Evolutionary conservation across 2,113 vertebrate genomes (phyloP).

Genomic region (Chrysemys picta): DNA sequence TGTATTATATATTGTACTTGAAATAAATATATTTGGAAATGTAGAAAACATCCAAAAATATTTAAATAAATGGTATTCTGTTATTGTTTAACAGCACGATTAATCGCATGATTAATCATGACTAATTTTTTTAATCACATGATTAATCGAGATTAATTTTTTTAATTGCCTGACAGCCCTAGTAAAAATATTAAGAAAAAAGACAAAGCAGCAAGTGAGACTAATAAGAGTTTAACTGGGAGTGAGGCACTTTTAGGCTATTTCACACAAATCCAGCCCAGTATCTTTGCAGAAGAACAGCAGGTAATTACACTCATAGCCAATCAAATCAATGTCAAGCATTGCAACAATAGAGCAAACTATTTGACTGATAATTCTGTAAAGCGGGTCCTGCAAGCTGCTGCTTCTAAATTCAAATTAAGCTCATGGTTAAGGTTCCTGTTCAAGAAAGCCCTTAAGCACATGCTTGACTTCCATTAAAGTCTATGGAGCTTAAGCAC

Average conservation of each 20-base stretch:
- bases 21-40: no score
- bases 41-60: no score
- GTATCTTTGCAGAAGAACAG: accelerated
- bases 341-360: neutral
- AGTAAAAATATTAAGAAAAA: neutral
- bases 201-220: accelerated
- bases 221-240: neutral
- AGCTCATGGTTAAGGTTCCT: accelerated
- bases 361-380: neutral
- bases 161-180: no score
- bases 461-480: neutral
- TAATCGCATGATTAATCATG: no score
- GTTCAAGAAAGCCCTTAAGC: neutral
- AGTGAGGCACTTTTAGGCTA: neutral
- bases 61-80: no score
- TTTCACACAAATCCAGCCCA: neutral
- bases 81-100: no score
- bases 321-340: neutral
- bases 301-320: neutral
- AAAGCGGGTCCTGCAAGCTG: neutral
- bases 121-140: no score
- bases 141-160: no score
- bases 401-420: neutral
- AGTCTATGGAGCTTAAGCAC: neutral
- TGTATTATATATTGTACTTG: no score